Base-by-base conservation (phyloP, 2,113 vertebrate genomes). In the Dendrocopos noguchii region DNA sequence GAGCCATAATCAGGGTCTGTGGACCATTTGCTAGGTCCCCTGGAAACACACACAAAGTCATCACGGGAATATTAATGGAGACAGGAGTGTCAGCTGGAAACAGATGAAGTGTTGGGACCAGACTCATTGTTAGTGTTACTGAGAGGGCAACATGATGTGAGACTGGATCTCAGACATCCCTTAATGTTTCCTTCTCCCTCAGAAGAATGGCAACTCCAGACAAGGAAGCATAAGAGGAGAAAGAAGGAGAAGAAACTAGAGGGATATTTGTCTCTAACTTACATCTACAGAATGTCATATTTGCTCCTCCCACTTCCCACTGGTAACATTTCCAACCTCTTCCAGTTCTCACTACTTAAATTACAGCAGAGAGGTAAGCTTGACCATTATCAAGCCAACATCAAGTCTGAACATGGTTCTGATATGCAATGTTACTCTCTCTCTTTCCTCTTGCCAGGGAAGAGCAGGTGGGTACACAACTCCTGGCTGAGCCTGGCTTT, bases 1-100 rank as follows among this genome's bases (percentile, higher is more conserved):
- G 52, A 86, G 57, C 34, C 7, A 1, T 71, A 80, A 63, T 78
- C 61, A 86, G 56, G 57, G 90, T 83, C 52, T 90, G 72, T 39
- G 46, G 67, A 55, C 29, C 12, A 42, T 86, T 95, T 92, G 53
- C n/a, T 79, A 50, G 63, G 74, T 93, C 74, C 55, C 81, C 74
- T 89, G 75, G 55, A 74, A 92, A 84, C 55, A 78, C 56, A 85
- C 24, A 60, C 17, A 52, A 76, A 91, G 84, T 73, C 55, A 94
- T 60, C 52, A 82, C 70, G 46, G 63, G 34, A 84, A 91, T 91
- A 90, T 29, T 65, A 73, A 90, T 24, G 29, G 42, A 90, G 46
- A 74, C 42, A 34, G 3, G 2, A 88, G 21, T 59, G 46, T 61
- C 46, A 92, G 14, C n/a, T 73, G 34, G 67, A 94, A 89, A 89